Base-by-base conservation (phyloP, 2,113 vertebrate species). In the Eulemur macaco region DNA sequence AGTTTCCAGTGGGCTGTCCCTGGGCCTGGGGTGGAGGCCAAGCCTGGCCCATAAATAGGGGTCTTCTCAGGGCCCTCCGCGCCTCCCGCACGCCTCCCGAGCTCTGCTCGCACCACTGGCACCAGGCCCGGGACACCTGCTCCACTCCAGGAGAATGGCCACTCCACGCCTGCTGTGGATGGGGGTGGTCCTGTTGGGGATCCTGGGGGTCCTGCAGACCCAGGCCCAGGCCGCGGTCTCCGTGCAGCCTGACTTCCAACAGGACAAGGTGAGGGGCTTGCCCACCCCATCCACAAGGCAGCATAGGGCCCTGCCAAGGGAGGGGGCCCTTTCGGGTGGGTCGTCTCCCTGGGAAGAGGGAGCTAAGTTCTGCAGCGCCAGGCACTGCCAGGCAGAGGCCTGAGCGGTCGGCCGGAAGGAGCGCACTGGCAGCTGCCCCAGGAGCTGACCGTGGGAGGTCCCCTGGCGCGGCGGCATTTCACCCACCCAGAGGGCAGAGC, bases 41-140 rank as follows among this genome's bases (percentile, higher is more conserved):
- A 89, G 74, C 83, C 91, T 54, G 96, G 91, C 83, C 42, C 92
- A 97, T 98, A 98, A 98, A 96, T 97, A 97, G 93, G 97, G 97
- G 97, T 97, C 94, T 91, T 93, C 11, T 1, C 8, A 3, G 47
- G 1, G 39, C 69, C 91, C 76, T 71, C 86, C 3, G 73, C 56
- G 60, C 37, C 56, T 83, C 60, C 81, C 6, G 58, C 39, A 11
- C 1, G 10, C 64, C 17, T 52, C n/a, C 42, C 37, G 54, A 18
- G 9, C 47, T 25, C 66, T 21, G 81, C n/a, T 39, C 39, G 6
- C 45, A 2, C 56, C 2, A 31, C 86, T 27, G 50, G 80, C 50
- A 17, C 60, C 64, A 6, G 80, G 52, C 86, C 47, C 13, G 2
- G 1, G 91, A 58, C 89, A 12, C 34, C 78, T 0, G 45, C 84